Evolutionary conservation across 2,113 vertebrate genomes (phyloP).

Genomic region (Calidris pugnax): DNA sequence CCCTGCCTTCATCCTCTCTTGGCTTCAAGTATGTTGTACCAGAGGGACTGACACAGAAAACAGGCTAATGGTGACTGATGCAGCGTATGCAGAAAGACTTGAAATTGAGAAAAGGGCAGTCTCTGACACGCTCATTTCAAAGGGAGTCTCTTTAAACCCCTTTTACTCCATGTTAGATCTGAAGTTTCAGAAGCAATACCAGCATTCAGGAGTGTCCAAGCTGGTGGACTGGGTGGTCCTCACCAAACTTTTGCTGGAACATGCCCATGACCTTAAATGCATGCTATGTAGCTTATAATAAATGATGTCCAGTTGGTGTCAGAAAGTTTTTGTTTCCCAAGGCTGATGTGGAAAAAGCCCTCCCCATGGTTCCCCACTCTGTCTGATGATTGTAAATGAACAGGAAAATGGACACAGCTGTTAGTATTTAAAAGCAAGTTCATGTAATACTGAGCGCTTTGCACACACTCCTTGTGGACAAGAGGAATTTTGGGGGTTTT

Average conservation of each 20-base stretch:
- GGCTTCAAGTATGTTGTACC: background rate
- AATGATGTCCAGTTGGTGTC: background rate
- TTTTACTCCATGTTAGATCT: background rate
- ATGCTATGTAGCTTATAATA: background rate
- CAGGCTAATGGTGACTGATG: background rate
- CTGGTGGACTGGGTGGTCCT: background rate
- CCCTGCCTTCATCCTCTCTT: constrained; percentile 2
- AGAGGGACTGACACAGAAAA: background rate
- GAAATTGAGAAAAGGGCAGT: background rate
- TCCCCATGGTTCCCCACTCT: background rate
- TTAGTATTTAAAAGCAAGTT: background rate
- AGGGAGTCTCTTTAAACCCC: background rate
- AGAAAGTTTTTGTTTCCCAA: background rate
- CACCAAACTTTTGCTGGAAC: background rate
- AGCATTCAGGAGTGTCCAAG: background rate
- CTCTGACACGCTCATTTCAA: background rate
- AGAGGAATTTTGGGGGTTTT: background rate
- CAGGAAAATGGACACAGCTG: background rate
- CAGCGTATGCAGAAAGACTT: background rate
- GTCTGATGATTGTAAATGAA: background rate
- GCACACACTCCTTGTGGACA: background rate
- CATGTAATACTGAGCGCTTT: background rate
- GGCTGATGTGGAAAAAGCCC: background rate
- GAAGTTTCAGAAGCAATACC: background rate
- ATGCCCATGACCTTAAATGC: background rate